phyloP scores from a whole-genome alignment of 2,113 vertebrate species.

The Odontesthes bonariensis region DNA sequence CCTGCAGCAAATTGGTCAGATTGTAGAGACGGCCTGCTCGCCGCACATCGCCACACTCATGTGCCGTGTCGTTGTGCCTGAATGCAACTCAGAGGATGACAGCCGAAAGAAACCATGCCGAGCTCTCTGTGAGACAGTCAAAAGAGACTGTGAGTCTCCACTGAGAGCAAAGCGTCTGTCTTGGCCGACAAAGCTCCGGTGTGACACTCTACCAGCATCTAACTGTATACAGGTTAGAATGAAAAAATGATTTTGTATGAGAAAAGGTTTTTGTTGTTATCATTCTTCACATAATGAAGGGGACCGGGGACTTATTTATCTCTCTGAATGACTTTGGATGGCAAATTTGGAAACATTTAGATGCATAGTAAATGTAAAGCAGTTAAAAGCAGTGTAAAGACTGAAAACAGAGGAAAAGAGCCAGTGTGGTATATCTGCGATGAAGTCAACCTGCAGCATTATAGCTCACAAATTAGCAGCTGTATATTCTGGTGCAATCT shows the following conservation, averaged over 20 bases:
- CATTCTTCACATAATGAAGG: too few relatives aligned
- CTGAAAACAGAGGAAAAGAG: too few relatives aligned
- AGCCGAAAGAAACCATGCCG: slow-evolving; percentile 59
- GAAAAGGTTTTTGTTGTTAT: too few relatives aligned
- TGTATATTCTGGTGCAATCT: too few relatives aligned
- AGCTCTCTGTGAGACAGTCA: slow-evolving; percentile 69
- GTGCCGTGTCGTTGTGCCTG: slow-evolving; percentile 69
- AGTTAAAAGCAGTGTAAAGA: too few relatives aligned
- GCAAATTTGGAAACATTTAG: too few relatives aligned
- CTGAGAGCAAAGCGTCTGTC: slow-evolving; percentile 34
- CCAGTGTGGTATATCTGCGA: too few relatives aligned
- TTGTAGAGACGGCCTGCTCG: slow-evolving; percentile 66
- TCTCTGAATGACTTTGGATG: too few relatives aligned
- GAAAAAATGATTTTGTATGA: not conserved
- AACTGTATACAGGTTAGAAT: slow-evolving; percentile 61
- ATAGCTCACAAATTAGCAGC: too few relatives aligned
- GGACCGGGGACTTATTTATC: too few relatives aligned
- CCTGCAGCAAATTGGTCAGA: slow-evolving; percentile 49
- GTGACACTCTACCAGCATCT: slow-evolving; percentile 53
- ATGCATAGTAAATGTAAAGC: too few relatives aligned
- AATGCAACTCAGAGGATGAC: slow-evolving; percentile 46
- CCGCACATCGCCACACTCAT: slow-evolving; percentile 33
- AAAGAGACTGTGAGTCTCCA: slow-evolving; percentile 55
- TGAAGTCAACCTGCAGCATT: too few relatives aligned
- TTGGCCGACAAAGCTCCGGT: slow-evolving; percentile 57